Evolutionary conservation across 2,113 vertebrate genomes (phyloP), one percentile per base, ranked within the genome.

Genomic region (Octodon degus): DNA sequence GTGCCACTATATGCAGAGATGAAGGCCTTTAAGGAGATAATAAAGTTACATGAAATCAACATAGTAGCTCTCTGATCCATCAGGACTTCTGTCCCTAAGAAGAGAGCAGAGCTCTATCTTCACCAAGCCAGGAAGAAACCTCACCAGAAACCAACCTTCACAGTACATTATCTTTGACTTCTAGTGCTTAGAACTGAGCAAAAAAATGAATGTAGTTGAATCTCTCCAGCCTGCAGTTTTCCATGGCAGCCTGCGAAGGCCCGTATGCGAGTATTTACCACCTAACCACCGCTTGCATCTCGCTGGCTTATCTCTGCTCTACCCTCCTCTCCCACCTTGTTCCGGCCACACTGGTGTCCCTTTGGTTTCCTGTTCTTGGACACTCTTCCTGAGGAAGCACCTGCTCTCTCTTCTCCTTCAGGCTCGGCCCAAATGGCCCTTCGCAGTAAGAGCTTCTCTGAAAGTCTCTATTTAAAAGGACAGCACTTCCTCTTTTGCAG

Each of bases 231-330:
- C 47, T 32, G 5, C 47, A 34, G 12, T 12, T 2, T 30, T 62
- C 8, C 17, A 5, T 7, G 19, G 53, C 22, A 80, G 13, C 37
- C n/a, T 12, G 5, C 37, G 87, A 34, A 16, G 40, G 32, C 7
- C 17, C 1, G 10, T 37, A 1, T 0, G 0, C 8, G 7, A 43
- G 5, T 14, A 16, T 0, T 16, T 17, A 17, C 6, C 12, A 8
- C 4, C 53, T 53, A 22, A n/a, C 32, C 32, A 1, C 4, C 32
- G 62, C 9, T 1, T 50, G 65, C 32, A n/a, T 55, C 86, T 19
- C 27, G 43, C 30, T 1, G 47, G 25, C 60, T 84, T 50, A 5
- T 5, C 63, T 65, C 32, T 72, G 17, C 22, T 16, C 7, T 0
- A 2, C 13, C 90, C 43, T 37, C 55, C 34, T 60, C 43, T 32